Base-by-base conservation (phyloP, 2,888 invertebrate species). In the Syrphus vitripennis region DNA sequence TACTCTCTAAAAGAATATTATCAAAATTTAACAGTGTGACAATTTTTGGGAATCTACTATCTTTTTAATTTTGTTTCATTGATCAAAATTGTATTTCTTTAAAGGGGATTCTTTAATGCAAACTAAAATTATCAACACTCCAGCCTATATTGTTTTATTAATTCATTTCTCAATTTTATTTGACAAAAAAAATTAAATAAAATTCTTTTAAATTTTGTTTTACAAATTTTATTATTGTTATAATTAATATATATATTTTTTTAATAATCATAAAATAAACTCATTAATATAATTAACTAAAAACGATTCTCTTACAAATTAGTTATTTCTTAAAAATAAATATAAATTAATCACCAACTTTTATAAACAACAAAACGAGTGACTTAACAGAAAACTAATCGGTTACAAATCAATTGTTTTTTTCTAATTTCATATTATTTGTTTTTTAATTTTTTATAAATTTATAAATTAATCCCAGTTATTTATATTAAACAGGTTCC, bases 341-440 rank as follows among this genome's bases (percentile, higher is more conserved):
- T 86, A 86, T 86, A 86, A 86, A 78, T 86, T 86, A 86, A 86
- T 86, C 77, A 82, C 72, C 86, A 78, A 82, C 57, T 82, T 59
- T 59, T 65, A 65, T 82, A 70, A 74, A 82, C 70, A 82, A 69
- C 59, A 55, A 77, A 86, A 63, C 63, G 74, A 86, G 69, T 74
- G 40, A 77, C 42, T 57, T 55, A 76, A 67, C 19, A 59, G 45
- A 29, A 55, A 45, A 29, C 24, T 16, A 31, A 65, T 34, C 14
- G 3, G 4, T 34, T 37, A 19, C 29, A 45, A 48, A 40, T 29
- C 12, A 10, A 57, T 16, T 42, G 14, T 26, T 26, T 40, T 12
- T 5, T 59, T 37, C 48, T 31, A 53, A 12, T 40, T 59, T 55
- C 21, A 14, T 10, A 14, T 63, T 21, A 16, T 69, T 42, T 14